phyloP scores from a whole-genome alignment of 2,888 invertebrate species.

The Geotrupes spiniger region DNA sequence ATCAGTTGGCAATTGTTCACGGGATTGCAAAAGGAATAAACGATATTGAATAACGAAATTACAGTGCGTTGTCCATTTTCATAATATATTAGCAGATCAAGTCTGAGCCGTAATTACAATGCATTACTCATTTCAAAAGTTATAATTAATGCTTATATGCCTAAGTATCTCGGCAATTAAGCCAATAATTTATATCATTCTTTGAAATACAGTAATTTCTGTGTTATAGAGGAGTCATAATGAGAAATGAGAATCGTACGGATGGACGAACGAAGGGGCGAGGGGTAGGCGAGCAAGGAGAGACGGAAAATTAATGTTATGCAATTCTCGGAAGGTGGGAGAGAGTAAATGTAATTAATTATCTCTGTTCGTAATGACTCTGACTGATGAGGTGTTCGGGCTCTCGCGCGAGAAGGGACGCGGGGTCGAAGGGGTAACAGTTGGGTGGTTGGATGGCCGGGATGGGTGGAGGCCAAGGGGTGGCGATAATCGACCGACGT shows the following conservation, averaged over 20 bases:
- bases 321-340: constrained; percentile 56
- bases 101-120: constrained; percentile 35
- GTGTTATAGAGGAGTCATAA: constrained; percentile 47
- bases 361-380: constrained; percentile 62
- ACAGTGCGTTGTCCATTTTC: constrained; percentile 19
- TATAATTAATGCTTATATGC: constrained; percentile 42
- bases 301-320: constrained; percentile 51
- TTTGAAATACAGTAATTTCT: constrained; percentile 40
- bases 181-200: constrained; percentile 47
- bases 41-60: constrained; percentile 3
- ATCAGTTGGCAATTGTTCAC: no score
- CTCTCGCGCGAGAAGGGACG: constrained; percentile 39
- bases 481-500: constrained; percentile 44
- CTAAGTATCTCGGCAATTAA: constrained; percentile 45
- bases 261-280: constrained; percentile 33
- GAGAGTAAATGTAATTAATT: constrained; percentile 63
- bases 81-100: constrained; percentile 32
- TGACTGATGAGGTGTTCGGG: constrained; percentile 60
- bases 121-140: constrained; percentile 40
- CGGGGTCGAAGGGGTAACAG: constrained; percentile 22
- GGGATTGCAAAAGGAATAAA: background rate
- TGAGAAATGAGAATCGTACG: constrained; percentile 50
- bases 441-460: constrained; percentile 30
- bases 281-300: constrained; percentile 26
- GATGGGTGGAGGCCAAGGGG: constrained; percentile 36